Base-by-base conservation (phyloP, 37 sponge, comb jelly and placozoan genomes). In the Aplysina aerophoba region DNA sequence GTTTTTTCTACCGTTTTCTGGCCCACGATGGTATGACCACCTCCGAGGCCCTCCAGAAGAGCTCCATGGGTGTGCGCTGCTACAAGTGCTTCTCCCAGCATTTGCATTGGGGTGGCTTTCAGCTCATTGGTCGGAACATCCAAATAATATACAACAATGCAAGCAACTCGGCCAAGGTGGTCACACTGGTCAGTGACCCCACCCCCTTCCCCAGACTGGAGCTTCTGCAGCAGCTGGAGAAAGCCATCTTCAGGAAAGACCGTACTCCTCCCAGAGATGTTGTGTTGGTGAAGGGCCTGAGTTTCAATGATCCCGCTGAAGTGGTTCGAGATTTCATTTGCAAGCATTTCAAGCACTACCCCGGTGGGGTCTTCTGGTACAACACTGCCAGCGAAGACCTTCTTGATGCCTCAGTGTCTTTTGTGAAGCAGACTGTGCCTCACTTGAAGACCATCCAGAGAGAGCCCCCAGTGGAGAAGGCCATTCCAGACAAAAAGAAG, bases 61-160 rank as follows among this genome's bases (percentile, higher is more conserved):
- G 92, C 54, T 86, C 83, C 8, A 87, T 81, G 27, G 87, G 86
- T 54, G 33, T 95, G 53, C 67, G 95, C 17, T 89, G 93, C 55
- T 81, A 92, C 82, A 37, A 40, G 40, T 73, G 77, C 65, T 89
- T 88, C 58, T 81, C 90, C 22, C 88, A 87, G 37, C 85, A 80
- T 41, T 54, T 85, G 21, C 93, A 95, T 74, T 95, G 95, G 95
- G 69, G 85, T 24, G 92, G 90, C 39, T 90, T 86, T 37, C 90
- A 89, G 67, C 85, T 92, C 13, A 89, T 86, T 33, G 95, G 95
- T 0, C 77, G 83, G 24, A 85, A 91, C 30, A 71, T 91, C 24
- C 34, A 35, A 24, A 61, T 92, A 15, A 2, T 14, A 14, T 44
- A 39, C 38, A 82, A 79, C 14, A 22, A 27, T 57, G 16, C 71